These are phyloP conservation scores for Acropora tenuis DNA, from an alignment of 64 coral and sea anemone genomes.

Conservation along the genomic window DNA sequence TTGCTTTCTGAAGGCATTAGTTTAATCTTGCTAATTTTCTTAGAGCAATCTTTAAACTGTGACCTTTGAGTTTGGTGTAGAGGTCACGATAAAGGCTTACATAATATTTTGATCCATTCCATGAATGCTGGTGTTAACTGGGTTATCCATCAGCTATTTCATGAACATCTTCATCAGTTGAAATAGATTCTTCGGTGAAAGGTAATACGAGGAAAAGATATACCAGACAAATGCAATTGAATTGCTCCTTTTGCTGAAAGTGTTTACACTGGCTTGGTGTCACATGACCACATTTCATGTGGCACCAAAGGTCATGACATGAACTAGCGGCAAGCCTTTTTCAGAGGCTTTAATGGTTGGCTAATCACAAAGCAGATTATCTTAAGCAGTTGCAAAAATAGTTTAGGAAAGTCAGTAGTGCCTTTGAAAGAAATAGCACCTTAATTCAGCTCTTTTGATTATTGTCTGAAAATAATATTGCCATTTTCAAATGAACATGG, in stretches of 20 bases:
- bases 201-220: not conserved
- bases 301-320: not conserved
- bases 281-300: not conserved
- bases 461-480: no score
- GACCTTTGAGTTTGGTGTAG: constrained; percentile 22
- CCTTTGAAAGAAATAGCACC: no score
- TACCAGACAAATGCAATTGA: not conserved
- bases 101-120: not conserved
- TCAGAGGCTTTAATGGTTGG: no score
- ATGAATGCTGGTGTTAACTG: no score
- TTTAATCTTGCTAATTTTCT: constrained; percentile 55
- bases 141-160: no score
- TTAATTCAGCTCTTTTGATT: no score
- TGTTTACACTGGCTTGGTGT: not conserved
- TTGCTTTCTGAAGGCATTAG: constrained; percentile 32
- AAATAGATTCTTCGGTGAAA: not conserved
- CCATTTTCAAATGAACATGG: no score
- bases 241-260: not conserved
- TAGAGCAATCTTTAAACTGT: constrained; percentile 36
- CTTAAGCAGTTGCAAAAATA: no score
- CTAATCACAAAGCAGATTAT: no score
- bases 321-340: no score
- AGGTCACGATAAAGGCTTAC: constrained; percentile 43
- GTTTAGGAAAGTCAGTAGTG: no score
- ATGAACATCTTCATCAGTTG: no score